Conservation (phyloP, 2,888 invertebrate genomes). For the Hesperia comma region DNA sequence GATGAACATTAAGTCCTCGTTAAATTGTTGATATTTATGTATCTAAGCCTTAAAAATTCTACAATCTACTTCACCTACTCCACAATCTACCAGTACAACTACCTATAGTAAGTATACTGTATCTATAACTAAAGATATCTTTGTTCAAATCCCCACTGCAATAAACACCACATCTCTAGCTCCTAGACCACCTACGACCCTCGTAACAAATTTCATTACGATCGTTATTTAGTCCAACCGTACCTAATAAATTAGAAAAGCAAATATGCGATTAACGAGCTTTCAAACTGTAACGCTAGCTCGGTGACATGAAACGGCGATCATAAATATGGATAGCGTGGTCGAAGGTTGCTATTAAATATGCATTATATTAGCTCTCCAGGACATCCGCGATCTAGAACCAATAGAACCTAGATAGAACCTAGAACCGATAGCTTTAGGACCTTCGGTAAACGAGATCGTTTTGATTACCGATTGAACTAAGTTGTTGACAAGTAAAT, state of each 20-base stretch:
- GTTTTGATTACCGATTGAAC: slow-evolving; percentile 12
- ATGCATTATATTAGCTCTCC: slow-evolving; percentile 49
- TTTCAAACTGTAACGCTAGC: slow-evolving; percentile 42
- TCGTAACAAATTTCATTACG: slow-evolving; percentile 42
- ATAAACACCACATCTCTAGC: slow-evolving; percentile 11
- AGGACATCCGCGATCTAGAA: slow-evolving; percentile 51
- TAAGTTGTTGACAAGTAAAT: slow-evolving; percentile 18
- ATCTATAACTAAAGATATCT: no score
- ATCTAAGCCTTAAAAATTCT: no score
- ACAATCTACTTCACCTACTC: no score
- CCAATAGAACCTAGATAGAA: no score
- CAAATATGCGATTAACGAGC: slow-evolving; percentile 50
- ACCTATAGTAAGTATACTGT: no score
- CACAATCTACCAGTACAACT: no score
- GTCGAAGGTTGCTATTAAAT: slow-evolving; percentile 51
- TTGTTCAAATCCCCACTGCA: slow-evolving; percentile 1
- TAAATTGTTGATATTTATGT: no score
- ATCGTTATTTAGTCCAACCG: slow-evolving; percentile 43
- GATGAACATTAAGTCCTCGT: no score
- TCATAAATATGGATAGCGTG: slow-evolving; percentile 47
- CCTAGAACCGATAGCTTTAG: slow-evolving; percentile 5
- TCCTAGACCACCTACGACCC: slow-evolving; percentile 29
- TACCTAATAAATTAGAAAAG: slow-evolving; percentile 54
- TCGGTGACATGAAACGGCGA: slow-evolving; percentile 44
- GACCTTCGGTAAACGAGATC: slow-evolving; percentile 45